Base-by-base conservation (phyloP, 2,797 vertebrate genomes). In the Trematomus bernacchii region DNA sequence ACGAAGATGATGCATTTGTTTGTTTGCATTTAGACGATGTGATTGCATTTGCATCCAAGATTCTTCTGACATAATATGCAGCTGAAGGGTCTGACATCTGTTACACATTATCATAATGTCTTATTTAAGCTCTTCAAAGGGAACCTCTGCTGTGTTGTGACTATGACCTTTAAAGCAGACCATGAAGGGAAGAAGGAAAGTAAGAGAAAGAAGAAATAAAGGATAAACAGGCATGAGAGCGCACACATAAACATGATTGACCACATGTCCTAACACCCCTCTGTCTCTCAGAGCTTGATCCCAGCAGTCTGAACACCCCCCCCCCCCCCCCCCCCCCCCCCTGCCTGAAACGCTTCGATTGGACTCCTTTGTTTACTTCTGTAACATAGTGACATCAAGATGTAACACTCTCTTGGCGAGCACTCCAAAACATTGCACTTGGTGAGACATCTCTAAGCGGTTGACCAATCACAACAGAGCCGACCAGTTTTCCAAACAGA, bases 31-130 rank as follows among this genome's bases (percentile, higher is more conserved):
- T 16, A 53, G 15, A 19, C 3, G 8, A 33, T 21, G 44, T 53
- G 60, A 62, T 14, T 47, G 57, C 23, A 18, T 57, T 47, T 51
- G 52, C 44, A 66, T 61, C 59, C n/a, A 44, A 50, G 7, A 19
- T 67, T 47, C 64, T 58, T 71, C 21, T 66, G 10, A 27, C 18
- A 67, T 66, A 69, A 64, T 53, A 57, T 44, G 50, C 1, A 0
- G 42, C n/a, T 68, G 46, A 75, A 52, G 55, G 19, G 48, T 70
- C 48, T 60, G 30, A 82, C 84, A 81, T 84, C 65, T 87, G 80
- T 40, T 59, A 18, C 14, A 42, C 23, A 66, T 87, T 62, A 84
- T 51, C 62, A 42, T 57, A 61, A 58, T 13, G 33, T 60, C 15
- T 76, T 58, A 67, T 65, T 52, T 68, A 72, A 72, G 16, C 54